Evolutionary conservation across 2,797 vertebrate species (phyloP).

Genomic region (Crax fasciolata): DNA sequence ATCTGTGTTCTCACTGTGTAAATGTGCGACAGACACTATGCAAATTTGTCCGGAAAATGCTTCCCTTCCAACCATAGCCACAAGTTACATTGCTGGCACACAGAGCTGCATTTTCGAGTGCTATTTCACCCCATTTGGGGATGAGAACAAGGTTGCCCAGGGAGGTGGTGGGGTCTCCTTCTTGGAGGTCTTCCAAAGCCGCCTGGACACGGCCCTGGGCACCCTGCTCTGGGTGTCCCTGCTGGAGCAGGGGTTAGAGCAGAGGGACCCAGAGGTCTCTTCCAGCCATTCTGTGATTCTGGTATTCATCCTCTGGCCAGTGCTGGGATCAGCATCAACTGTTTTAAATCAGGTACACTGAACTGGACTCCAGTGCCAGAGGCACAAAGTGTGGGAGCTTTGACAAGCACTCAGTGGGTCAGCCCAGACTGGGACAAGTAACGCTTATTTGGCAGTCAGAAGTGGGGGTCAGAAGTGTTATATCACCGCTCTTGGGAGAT

Average conservation of each 20-base stretch:
- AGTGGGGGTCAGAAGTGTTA: too few species aligned
- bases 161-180: background rate
- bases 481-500: background rate
- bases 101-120: background rate
- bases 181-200: background rate
- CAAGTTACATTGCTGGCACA: background rate
- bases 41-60: background rate
- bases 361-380: background rate
- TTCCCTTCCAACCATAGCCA: background rate
- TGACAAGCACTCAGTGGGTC: background rate
- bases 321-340: background rate
- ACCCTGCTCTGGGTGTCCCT: background rate
- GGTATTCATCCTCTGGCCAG: background rate
- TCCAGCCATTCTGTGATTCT: background rate
- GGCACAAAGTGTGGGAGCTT: background rate
- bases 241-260: background rate
- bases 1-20: background rate
- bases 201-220: background rate
- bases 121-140: fast-evolving
- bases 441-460: background rate
- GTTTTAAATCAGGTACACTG: background rate
- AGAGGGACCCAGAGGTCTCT: background rate
- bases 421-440: background rate
- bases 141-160: background rate
- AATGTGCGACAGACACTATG: background rate